These are phyloP conservation scores for Marmota monax DNA, from an alignment of 2,113 vertebrate species.

Conservation along the genomic window DNA sequence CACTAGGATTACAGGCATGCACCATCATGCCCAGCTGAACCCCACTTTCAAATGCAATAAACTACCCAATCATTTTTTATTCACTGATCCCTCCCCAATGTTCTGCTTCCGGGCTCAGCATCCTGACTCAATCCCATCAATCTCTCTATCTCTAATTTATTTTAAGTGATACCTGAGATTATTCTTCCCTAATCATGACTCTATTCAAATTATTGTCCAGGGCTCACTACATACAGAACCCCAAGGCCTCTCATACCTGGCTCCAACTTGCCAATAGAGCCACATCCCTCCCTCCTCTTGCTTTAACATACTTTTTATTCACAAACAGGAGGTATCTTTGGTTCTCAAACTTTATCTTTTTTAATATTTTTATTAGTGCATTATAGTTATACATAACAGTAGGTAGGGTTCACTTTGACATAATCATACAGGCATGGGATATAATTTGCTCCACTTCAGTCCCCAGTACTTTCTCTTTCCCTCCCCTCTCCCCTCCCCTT, in stretches of 20 bases:
- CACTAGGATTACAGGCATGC: too few relatives aligned
- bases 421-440: too few relatives aligned
- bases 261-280: background rate
- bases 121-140: background rate
- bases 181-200: background rate
- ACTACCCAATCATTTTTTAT: background rate
- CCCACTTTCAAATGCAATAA: background rate
- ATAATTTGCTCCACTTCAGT: too few relatives aligned
- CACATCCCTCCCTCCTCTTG: background rate
- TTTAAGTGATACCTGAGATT: background rate
- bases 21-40: background rate
- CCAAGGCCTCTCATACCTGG: background rate
- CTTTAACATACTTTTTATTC: background rate
- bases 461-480: too few relatives aligned
- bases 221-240: background rate
- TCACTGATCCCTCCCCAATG: background rate
- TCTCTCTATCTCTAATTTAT: background rate
- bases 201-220: background rate
- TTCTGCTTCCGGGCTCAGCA: background rate
- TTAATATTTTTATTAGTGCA: too few relatives aligned
- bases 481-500: too few relatives aligned
- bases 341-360: background rate
- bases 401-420: too few relatives aligned
- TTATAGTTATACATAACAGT: too few relatives aligned
- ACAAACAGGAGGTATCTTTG: background rate